Conservation (phyloP, 2,113 vertebrate genomes). For the Candoia aspera region DNA sequence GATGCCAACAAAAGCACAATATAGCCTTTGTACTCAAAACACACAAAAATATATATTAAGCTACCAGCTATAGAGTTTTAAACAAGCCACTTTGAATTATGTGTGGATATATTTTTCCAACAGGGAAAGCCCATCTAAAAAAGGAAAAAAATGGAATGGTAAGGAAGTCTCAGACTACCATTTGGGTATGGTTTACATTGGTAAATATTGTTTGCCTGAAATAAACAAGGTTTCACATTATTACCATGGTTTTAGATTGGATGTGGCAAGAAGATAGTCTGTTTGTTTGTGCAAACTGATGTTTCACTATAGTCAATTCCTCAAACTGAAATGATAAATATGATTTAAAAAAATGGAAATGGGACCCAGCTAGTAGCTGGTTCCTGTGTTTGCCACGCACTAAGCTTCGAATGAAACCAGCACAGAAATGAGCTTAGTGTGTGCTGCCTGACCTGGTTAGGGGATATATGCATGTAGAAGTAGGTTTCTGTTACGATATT, state of each 20-base stretch:
- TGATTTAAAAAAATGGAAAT: background rate
- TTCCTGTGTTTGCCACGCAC: background rate
- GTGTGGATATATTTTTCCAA: constrained; percentile 58
- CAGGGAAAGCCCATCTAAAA: constrained; percentile 55
- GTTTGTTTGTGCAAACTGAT: constrained; percentile 51
- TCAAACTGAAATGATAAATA: constrained; percentile 35
- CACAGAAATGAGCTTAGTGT: background rate
- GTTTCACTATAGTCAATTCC: constrained; percentile 53
- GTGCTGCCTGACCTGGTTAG: background rate
- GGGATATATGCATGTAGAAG: background rate
- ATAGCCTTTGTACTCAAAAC: constrained; percentile 75
- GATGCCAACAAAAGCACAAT: constrained; percentile 80
- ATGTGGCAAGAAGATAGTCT: constrained; percentile 54
- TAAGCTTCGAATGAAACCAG: constrained; percentile 1
- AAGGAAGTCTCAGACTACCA: constrained; percentile 57
- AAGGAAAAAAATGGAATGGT: constrained; percentile 26
- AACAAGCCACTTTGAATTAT: constrained; percentile 77
- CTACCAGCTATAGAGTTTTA: constrained; percentile 79
- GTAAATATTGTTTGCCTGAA: constrained; percentile 63
- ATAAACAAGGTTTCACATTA: constrained; percentile 60
- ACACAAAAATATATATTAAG: constrained; percentile 74
- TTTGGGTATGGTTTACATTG: constrained; percentile 52
- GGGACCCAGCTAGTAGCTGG: background rate
- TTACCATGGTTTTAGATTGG: constrained; percentile 51
- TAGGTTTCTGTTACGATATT: background rate